Conservation (phyloP, 2,888 invertebrate species). For the Agrochola litura region DNA sequence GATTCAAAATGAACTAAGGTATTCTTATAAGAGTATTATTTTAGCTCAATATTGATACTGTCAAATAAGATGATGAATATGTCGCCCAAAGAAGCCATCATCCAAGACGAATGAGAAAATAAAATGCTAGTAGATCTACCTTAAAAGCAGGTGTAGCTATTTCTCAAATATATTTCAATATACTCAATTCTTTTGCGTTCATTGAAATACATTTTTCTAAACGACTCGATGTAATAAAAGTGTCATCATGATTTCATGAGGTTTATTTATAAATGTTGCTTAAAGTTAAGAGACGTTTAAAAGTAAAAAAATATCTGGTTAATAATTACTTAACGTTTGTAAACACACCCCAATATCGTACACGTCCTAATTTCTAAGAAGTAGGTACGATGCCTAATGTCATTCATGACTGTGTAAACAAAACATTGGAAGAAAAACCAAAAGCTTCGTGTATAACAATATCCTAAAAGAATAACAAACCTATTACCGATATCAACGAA, state of each 20-base stretch:
- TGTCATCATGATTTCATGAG: not conserved
- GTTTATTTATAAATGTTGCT: not conserved
- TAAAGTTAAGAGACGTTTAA: not conserved
- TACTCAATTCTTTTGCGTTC: not conserved
- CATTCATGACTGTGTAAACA: not conserved
- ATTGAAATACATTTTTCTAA: not conserved
- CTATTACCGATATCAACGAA: conserved; percentile 46
- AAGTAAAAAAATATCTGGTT: too few relatives aligned
- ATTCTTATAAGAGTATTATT: conserved; percentile 55
- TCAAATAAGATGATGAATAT: conserved; percentile 72
- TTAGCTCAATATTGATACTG: conserved; percentile 68
- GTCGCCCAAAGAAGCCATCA: conserved; percentile 49
- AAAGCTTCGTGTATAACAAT: conserved; percentile 19
- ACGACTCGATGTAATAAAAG: not conserved
- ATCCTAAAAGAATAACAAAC: conserved; percentile 34
- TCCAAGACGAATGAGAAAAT: conserved; percentile 45
- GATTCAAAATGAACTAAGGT: conserved; percentile 19
- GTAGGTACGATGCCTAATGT: not conserved
- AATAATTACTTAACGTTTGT: not conserved
- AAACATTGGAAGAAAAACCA: not conserved
- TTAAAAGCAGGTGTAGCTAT: conserved; percentile 10
- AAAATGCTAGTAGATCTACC: conserved; percentile 22
- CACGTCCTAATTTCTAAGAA: not conserved
- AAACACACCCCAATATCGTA: not conserved
- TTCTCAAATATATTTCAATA: not conserved